Evolutionary conservation across 2,888 invertebrate species (phyloP).

Genomic region (Chironomus tentans): DNA sequence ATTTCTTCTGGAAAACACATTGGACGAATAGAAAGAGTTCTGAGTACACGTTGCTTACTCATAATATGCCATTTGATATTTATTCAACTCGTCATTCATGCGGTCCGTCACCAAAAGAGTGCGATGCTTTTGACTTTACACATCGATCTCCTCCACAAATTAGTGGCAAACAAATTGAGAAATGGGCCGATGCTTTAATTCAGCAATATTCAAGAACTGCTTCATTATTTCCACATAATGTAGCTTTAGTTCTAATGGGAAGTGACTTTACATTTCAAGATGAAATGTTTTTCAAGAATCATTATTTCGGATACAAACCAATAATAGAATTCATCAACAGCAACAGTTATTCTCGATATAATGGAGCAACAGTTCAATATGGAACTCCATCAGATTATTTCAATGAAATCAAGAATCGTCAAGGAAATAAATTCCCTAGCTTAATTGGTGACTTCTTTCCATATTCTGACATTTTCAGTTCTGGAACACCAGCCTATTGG

Average conservation of each 20-base stretch:
- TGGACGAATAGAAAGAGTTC: slow-evolving; percentile 51
- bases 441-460: slow-evolving; percentile 93
- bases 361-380: slow-evolving; percentile 68
- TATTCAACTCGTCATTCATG: slow-evolving; percentile 95
- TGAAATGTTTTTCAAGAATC: slow-evolving; percentile 85
- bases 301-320: slow-evolving; percentile 83
- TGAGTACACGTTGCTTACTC: slow-evolving; percentile 57
- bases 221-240: slow-evolving; percentile 81
- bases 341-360: slow-evolving; percentile 53
- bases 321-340: slow-evolving; percentile 82
- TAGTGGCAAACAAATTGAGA: slow-evolving; percentile 72
- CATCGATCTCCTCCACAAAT: slow-evolving; percentile 53
- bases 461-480: slow-evolving; percentile 88
- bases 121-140: slow-evolving; percentile 34
- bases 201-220: slow-evolving; percentile 86
- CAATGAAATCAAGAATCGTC: slow-evolving; percentile 58
- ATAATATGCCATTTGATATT: slow-evolving; percentile 92
- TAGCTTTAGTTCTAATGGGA: slow-evolving; percentile 86
- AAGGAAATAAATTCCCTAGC: slow-evolving; percentile 56
- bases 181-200: slow-evolving; percentile 72
- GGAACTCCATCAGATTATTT: slow-evolving; percentile 92
- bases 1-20: slow-evolving; percentile 84
- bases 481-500: slow-evolving; percentile 93
- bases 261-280: slow-evolving; percentile 94
- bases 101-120: slow-evolving; percentile 86